A percentile compares a stretch with the other conserved stretches of the same genome.
These are phyloP conservation scores for Cryptotermes secundus DNA, from an alignment of 1,140 invertebrate species.

Conservation along the genomic window DNA sequence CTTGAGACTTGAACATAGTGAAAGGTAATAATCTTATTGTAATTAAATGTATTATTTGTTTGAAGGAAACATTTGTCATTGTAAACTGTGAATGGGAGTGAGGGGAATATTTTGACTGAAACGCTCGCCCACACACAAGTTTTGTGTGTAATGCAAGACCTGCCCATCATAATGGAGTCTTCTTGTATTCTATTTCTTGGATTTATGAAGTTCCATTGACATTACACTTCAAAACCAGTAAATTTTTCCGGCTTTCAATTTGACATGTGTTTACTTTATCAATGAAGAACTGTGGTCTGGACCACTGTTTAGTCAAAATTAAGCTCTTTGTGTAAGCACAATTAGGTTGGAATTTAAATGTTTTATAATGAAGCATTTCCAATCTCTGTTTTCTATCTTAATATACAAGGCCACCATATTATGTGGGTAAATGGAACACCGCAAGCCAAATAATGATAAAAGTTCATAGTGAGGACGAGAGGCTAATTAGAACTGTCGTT, in stretches of 20 bases:
- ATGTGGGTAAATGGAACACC: not conserved
- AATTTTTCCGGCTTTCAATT: not conserved
- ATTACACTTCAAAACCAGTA: too few relatives aligned
- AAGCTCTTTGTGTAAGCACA: not conserved
- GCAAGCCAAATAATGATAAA: not conserved
- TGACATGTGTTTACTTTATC: not conserved
- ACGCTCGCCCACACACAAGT: not conserved
- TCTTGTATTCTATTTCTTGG: too few relatives aligned
- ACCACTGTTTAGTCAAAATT: not conserved
- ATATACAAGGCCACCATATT: not conserved
- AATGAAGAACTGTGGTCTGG: not conserved
- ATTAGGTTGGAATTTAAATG: not conserved
- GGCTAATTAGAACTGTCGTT: not conserved
- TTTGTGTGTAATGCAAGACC: not conserved
- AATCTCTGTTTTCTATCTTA: not conserved
- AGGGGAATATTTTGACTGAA: not conserved
- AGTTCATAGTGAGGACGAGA: too few relatives aligned
- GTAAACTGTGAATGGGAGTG: not conserved
- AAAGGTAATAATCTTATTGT: conserved; percentile 22
- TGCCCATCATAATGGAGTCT: too few relatives aligned
- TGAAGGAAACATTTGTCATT: not conserved
- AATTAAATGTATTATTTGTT: conserved; percentile 19
- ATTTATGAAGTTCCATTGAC: too few relatives aligned
- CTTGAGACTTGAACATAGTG: not conserved
- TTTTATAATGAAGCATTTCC: not conserved